phyloP scores from a whole-genome alignment of 2,888 invertebrate species.

The Schizotus pectinicornis region DNA sequence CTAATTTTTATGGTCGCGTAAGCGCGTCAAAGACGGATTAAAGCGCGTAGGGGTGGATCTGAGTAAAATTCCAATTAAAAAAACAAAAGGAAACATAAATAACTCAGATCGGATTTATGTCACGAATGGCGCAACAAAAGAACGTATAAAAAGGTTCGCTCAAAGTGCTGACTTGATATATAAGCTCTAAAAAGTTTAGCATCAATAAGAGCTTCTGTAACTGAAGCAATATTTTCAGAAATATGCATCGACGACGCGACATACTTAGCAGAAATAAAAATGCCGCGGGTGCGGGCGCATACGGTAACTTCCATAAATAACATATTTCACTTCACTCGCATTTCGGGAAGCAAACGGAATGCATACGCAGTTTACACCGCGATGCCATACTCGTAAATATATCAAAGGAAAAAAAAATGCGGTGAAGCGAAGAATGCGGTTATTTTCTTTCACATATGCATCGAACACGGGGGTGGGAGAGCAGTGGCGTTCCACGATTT shows the following conservation, averaged over 20 bases:
- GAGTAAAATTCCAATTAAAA: conserved; percentile 12
- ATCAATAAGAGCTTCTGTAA: conserved; percentile 38
- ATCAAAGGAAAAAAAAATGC: conserved; percentile 43
- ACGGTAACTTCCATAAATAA: conserved; percentile 49
- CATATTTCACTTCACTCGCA: conserved; percentile 44
- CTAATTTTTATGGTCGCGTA: too few species aligned
- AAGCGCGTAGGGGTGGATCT: background rate
- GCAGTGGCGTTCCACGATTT: conserved; percentile 8
- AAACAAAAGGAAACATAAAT: conserved; percentile 11
- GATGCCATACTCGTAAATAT: conserved; percentile 48
- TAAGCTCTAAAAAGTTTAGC: conserved; percentile 37
- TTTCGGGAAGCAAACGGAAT: conserved; percentile 47
- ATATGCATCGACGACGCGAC: conserved; percentile 37
- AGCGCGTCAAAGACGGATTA: too few species aligned
- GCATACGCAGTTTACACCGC: conserved; percentile 46
- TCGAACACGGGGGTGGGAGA: conserved; percentile 15
- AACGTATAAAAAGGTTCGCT: conserved; percentile 17
- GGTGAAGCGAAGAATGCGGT: conserved; percentile 48
- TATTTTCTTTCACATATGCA: conserved; percentile 50
- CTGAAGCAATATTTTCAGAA: conserved; percentile 36
- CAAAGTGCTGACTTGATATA: conserved; percentile 35
- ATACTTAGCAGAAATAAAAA: conserved; percentile 50
- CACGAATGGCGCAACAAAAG: conserved; percentile 7
- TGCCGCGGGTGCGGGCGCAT: conserved; percentile 30
- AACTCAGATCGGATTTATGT: conserved; percentile 18